Base-by-base conservation (phyloP, 2,797 vertebrate species). In the Pangasius djambal region DNA sequence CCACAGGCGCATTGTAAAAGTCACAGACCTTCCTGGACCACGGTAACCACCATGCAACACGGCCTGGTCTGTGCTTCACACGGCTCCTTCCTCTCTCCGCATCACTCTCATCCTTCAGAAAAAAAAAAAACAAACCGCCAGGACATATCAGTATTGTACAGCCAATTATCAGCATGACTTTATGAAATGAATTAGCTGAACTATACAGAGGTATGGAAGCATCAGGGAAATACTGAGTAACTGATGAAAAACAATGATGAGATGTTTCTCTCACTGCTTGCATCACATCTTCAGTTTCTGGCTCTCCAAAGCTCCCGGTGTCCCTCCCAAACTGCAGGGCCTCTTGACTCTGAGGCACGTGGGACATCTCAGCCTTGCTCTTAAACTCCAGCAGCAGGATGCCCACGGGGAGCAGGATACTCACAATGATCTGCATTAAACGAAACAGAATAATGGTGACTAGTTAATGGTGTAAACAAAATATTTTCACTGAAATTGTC, bases 351-450 rank as follows among this genome's bases (percentile, higher is more conserved):
- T 99, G 98, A 65, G 98, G 98, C 4, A 99, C 96, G 12, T 99
- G 99, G 4, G 98, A 99, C 99, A 99, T 99, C 94, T 99, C 98
- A 34, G 98, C 98, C 94, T 97, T 97, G 94, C 96, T 99, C 96
- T 99, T 99, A 95, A 99, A 99, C 92, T 99, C 99, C 95, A 99
- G 87, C 61, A 98, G 96, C 89, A 98, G 94, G 93, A 99, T 98
- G 86, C 96, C 96, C 48, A 98, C 97, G 72, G 98, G 98, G 52
- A 99, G 93, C 48, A 99, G 94, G 94, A 99, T 98, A 91, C 98
- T 97, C 91, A 98, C 89, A 91, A 99, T 96, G 15, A 99, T 98
- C 98, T 99, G 74, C 6, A 89, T 15, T 65, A 15, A 65, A 44
- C 18, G 25, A 65, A 83, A n/a, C 7, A 4, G 3, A 44, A 48